Evolutionary conservation across 2,797 vertebrate species (phyloP), one percentile per base, ranked within the genome.

Genomic region (Carapus acus): DNA sequence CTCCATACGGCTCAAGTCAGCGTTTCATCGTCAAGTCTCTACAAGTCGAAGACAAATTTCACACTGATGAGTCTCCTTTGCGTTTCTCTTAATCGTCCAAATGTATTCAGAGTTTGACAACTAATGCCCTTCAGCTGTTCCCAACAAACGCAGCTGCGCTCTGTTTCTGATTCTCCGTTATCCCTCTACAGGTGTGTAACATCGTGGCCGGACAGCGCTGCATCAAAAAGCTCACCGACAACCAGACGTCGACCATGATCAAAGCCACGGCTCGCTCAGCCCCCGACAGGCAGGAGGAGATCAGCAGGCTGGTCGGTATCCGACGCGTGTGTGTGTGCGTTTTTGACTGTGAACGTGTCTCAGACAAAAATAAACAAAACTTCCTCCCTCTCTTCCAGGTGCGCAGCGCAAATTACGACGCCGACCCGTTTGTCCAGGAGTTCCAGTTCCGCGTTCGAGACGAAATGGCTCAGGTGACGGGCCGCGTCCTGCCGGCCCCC

Each of bases 241-340:
- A 97, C 91, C 95, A 98, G 65, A 97, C 94, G 1, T 98, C 95
- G 0, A 97, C 93, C 33, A 98, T 98, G 95, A 97, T 97, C 78
- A 97, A 97, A 88, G 96, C 96, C 1, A 98, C 96, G 9, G 96
- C 96, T 1, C 91, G 92, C 73, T 97, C 95, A 50, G 96, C 95
- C 0, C 94, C 96, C 0, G 95, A 98, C 71, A 82, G 96, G 65
- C 95, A 98, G 69, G 96, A 98, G 73, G 93, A 98, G 78, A 98
- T 98, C 77, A 98, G 94, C 83, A 82, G 94, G 70, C 61, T 98
- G 92, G 96, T 98, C 77, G 90, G 93, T n/a, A 0, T 27, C 31
- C 14, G 31, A 3, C 3, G 31, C 9, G 6, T 17, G 6, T 16
- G 14, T 27, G 15, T 9, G 7, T 27, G 24, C 24, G 6, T 19